A percentile compares a stretch with the other conserved stretches of the same genome.
These are phyloP conservation scores for Rhinoptilus africanus DNA, from an alignment of 2,113 vertebrate genomes.

Conservation along the genomic window DNA sequence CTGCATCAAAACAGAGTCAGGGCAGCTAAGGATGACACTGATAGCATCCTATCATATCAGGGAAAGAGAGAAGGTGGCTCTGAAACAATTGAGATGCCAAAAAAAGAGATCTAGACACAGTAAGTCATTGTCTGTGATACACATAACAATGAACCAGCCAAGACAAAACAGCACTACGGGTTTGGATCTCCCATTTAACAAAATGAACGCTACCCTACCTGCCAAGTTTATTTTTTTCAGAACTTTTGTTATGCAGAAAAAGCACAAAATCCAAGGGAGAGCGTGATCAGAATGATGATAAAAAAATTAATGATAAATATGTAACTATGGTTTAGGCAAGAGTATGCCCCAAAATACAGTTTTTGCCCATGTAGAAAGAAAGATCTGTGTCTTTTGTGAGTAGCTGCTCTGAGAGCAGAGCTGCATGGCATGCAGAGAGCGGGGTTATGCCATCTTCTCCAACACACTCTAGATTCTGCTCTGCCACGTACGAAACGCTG, in stretches of 20 bases:
- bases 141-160: not conserved
- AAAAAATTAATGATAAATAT: too few species aligned
- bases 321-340: not conserved
- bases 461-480: not conserved
- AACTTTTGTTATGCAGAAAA: not conserved
- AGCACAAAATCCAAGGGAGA: not conserved
- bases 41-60: not conserved
- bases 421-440: too few species aligned
- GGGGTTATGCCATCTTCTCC: rapidly evolving
- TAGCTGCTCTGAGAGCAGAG: not conserved
- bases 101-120: not conserved
- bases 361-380: not conserved
- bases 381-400: not conserved
- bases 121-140: not conserved
- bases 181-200: not conserved
- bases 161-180: not conserved
- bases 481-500: not conserved
- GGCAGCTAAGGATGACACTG: not conserved
- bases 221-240: not conserved
- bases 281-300: not conserved
- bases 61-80: not conserved
- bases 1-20: not conserved
- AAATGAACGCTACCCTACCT: not conserved
- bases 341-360: not conserved
- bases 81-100: not conserved